phyloP scores from a whole-genome alignment of 1,140 invertebrate genomes.

The Sipha flava region DNA sequence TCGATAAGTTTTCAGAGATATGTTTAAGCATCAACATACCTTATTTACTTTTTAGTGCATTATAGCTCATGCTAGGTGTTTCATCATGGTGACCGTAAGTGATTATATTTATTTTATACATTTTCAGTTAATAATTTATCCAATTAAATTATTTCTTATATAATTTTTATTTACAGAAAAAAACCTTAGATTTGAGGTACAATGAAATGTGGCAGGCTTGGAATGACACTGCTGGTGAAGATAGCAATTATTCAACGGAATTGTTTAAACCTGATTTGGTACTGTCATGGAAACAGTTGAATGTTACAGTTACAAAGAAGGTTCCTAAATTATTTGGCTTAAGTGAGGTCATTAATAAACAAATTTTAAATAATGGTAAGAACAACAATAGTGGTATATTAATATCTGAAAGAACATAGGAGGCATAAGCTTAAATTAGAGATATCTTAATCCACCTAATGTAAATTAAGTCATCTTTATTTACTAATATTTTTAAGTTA shows the following conservation, averaged over 20 bases:
- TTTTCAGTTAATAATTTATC: neutral
- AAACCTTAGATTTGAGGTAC: neutral
- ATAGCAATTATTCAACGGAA: neutral
- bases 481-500: no score
- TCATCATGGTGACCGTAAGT: neutral
- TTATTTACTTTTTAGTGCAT: neutral
- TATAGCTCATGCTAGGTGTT: neutral
- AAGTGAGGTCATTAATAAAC: neutral
- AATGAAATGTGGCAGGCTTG: slow-evolving; percentile 22
- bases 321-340: neutral
- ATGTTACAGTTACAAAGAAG: neutral
- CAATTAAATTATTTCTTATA: neutral
- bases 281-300: slow-evolving; percentile 14
- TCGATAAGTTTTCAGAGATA: neutral
- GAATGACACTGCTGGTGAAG: neutral
- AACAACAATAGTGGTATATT: neutral
- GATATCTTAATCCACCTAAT: no score
- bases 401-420: neutral
- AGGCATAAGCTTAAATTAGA: no score
- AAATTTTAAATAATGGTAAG: slow-evolving; percentile 8
- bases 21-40: neutral
- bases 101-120: neutral
- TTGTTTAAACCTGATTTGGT: neutral
- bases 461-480: no score
- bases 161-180: neutral